phyloP scores from a whole-genome alignment of 2,888 invertebrate species.

The Trissoscelio sp. region DNA sequence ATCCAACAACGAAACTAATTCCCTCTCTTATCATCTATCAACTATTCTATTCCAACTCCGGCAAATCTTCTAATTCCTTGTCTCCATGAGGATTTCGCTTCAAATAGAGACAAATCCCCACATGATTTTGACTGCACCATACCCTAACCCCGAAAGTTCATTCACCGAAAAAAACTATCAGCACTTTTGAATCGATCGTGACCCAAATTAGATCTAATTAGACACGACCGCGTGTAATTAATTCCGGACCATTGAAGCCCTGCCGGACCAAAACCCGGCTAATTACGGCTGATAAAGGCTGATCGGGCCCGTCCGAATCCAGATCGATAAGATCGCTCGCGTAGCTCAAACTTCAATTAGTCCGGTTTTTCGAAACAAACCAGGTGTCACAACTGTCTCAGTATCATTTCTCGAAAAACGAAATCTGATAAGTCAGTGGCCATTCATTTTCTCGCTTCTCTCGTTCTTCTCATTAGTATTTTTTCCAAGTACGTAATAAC shows the following conservation, averaged over 20 bases:
- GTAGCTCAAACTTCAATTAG: constrained; percentile 53
- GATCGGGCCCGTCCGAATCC: constrained; percentile 43
- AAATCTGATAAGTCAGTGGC: constrained; percentile 56
- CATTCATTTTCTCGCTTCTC: constrained; percentile 48
- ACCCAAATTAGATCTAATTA: constrained; percentile 65
- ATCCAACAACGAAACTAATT: too few species aligned
- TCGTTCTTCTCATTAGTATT: constrained; percentile 30
- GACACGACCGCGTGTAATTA: constrained; percentile 61
- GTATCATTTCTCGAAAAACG: constrained; percentile 42
- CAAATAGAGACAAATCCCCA: not conserved
- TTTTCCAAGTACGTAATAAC: constrained; percentile 39
- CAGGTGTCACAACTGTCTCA: constrained; percentile 36
- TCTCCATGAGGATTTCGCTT: too few species aligned
- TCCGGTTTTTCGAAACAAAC: constrained; percentile 47
- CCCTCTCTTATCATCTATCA: too few species aligned
- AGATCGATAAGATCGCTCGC: constrained; percentile 38
- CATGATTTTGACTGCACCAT: not conserved
- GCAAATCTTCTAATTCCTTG: too few species aligned
- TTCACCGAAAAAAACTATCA: constrained; percentile 45
- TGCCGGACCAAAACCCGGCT: constrained; percentile 46
- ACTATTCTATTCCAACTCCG: too few species aligned
- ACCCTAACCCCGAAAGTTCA: constrained; percentile 24
- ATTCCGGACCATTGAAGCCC: constrained; percentile 56
- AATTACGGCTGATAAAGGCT: constrained; percentile 55
- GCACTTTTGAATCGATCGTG: constrained; percentile 53